Conservation (phyloP, 2,113 vertebrate genomes). For the Lynx canadensis region DNA sequence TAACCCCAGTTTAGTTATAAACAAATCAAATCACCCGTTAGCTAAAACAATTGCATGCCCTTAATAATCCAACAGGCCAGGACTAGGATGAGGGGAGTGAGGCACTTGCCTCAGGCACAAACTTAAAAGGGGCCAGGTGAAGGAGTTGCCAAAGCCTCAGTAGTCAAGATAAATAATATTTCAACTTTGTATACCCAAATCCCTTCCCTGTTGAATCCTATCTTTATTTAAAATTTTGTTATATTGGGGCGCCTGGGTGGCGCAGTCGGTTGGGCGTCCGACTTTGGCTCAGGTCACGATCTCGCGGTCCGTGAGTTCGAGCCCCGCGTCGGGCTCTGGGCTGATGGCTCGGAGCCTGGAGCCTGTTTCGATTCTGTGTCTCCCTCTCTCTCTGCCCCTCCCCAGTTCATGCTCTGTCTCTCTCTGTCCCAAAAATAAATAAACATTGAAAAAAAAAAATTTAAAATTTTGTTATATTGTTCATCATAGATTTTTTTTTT, state of each 20-base stretch:
- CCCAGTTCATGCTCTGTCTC: no score
- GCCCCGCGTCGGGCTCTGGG: no score
- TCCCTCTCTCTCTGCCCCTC: no score
- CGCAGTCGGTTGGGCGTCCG: no score
- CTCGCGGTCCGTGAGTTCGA: no score
- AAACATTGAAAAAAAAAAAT: no score
- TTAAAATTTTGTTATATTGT: neutral
- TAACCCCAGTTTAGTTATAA: neutral
- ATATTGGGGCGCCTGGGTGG: no score
- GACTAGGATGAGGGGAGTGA: neutral
- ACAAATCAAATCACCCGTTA: neutral
- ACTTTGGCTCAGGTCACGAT: no score
- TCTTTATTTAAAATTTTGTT: neutral
- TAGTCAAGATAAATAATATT: constrained; percentile 6
- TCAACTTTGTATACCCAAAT: neutral
- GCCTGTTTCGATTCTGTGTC: no score
- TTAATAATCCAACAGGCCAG: neutral
- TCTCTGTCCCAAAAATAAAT: no score
- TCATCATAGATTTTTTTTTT: neutral
- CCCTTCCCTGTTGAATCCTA: neutral
- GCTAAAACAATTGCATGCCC: neutral
- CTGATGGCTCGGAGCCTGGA: no score
- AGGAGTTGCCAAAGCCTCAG: neutral
- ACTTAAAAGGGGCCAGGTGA: neutral
- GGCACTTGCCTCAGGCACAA: neutral